A percentile compares a stretch with the other conserved stretches of the same genome.
These are phyloP conservation scores for Hofmannophila pseudospretella DNA, from an alignment of 2,888 invertebrate species.

Conservation along the genomic window DNA sequence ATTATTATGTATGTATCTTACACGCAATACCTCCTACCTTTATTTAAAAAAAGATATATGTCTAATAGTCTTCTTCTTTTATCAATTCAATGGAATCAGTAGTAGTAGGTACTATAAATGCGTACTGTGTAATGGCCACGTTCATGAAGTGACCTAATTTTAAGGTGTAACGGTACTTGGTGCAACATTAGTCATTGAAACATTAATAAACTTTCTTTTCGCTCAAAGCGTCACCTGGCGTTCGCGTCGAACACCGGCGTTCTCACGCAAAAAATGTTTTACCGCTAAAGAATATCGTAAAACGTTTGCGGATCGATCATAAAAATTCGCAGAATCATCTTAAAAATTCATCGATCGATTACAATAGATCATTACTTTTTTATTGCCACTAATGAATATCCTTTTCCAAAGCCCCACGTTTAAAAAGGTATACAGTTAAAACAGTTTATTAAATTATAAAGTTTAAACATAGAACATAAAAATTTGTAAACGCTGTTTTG, in stretches of 20 bases:
- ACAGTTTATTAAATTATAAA: constrained; percentile 69
- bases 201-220: constrained; percentile 3
- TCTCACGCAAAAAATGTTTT: constrained; percentile 51
- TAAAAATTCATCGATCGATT: constrained; percentile 63
- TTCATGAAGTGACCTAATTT: too few relatives aligned
- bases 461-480: constrained; percentile 58
- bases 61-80: too few relatives aligned
- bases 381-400: constrained; percentile 70
- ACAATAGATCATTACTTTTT: constrained; percentile 69
- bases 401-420: constrained; percentile 37
- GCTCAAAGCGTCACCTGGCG: constrained; percentile 30
- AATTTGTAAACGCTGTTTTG: constrained; percentile 65
- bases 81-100: too few relatives aligned
- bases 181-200: constrained; percentile 5
- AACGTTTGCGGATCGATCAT: constrained; percentile 56
- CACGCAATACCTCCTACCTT: too few relatives aligned
- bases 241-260: constrained; percentile 24
- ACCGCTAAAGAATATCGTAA: constrained; percentile 51
- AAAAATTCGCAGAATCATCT: constrained; percentile 70
- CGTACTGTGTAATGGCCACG: too few relatives aligned
- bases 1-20: too few relatives aligned
- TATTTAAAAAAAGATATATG: too few relatives aligned
- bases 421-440: constrained; percentile 26
- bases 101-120: too few relatives aligned
- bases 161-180: not conserved